These are phyloP conservation scores for Tortrix viridana DNA, from an alignment of 2,888 invertebrate species.

Conservation along the genomic window DNA sequence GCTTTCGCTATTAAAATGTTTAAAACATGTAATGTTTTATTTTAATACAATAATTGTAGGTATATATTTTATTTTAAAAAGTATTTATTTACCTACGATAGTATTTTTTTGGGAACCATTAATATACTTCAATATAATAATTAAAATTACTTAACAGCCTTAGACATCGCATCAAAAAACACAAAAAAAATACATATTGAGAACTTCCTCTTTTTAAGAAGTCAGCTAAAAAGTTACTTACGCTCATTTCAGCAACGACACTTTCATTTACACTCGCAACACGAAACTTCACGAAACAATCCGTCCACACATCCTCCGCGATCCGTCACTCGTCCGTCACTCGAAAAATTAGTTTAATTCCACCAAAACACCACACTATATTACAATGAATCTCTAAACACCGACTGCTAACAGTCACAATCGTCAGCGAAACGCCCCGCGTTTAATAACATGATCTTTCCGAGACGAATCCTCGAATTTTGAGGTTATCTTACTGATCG, in stretches of 20 bases:
- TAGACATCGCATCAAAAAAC: too few species aligned
- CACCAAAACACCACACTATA: conserved; percentile 2
- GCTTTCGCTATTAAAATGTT: too few species aligned
- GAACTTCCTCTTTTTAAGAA: not conserved
- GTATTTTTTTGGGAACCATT: too few species aligned
- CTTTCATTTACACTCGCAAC: conserved; percentile 17
- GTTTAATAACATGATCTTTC: conserved; percentile 55
- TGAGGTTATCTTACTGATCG: conserved; percentile 78
- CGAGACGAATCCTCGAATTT: conserved; percentile 66
- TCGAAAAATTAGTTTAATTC: conserved; percentile 7
- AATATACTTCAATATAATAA: too few species aligned
- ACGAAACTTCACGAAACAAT: conserved; percentile 36
- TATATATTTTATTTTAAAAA: too few species aligned
- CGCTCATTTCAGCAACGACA: conserved; percentile 65
- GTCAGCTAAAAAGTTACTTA: conserved; percentile 53
- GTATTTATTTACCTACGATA: too few species aligned
- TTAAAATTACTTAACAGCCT: too few species aligned
- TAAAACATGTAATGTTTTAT: too few species aligned
- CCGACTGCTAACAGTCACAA: conserved; percentile 44
- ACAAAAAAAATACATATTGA: not conserved
- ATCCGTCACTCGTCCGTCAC: conserved; percentile 22
- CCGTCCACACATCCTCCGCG: conserved; percentile 41
- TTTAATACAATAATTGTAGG: too few species aligned
- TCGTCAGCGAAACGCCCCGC: conserved; percentile 44
- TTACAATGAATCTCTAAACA: conserved; percentile 38